Evolutionary conservation across 2,113 vertebrate species (phyloP).

Genomic region (Nymphicus hollandicus): DNA sequence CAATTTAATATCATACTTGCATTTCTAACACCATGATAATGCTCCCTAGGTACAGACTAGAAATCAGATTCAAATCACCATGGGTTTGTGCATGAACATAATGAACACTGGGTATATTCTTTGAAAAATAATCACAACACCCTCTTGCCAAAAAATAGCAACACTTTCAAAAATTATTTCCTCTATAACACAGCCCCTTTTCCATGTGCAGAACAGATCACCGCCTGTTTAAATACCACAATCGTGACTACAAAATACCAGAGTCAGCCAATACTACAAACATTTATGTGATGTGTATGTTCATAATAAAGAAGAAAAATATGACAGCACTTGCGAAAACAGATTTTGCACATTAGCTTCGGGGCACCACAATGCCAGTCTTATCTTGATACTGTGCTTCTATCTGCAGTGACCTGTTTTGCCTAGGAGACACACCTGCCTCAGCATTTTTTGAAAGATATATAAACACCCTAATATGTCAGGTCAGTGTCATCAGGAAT

Average conservation of each 20-base stretch:
- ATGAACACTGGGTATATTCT: not conserved
- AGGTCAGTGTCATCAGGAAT: not conserved
- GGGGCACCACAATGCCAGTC: not conserved
- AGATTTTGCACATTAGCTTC: conserved; percentile 4
- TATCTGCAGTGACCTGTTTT: not conserved
- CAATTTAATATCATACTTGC: not conserved
- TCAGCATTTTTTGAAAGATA: not conserved
- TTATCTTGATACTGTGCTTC: not conserved
- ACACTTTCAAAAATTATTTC: not conserved
- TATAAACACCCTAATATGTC: not conserved
- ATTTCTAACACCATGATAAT: not conserved
- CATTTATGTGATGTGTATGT: not conserved
- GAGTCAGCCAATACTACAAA: conserved; percentile 46
- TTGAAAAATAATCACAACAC: conserved; percentile 21
- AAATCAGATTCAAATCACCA: not conserved
- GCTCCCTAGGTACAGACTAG: not conserved
- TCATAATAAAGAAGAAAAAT: conserved; percentile 41
- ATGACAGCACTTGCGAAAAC: not conserved
- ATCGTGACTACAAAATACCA: conserved; percentile 51
- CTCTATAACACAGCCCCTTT: conserved; percentile 3
- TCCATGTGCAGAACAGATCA: conserved; percentile 55
- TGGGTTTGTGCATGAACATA: not conserved
- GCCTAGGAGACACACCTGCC: not conserved
- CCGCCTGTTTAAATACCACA: conserved; percentile 63
- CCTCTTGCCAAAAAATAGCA: conserved; percentile 45